A percentile compares a stretch with the other conserved stretches of the same genome.
Evolutionary conservation across 2,888 invertebrate species (phyloP).

Genomic region (Tortricodes alternella): DNA sequence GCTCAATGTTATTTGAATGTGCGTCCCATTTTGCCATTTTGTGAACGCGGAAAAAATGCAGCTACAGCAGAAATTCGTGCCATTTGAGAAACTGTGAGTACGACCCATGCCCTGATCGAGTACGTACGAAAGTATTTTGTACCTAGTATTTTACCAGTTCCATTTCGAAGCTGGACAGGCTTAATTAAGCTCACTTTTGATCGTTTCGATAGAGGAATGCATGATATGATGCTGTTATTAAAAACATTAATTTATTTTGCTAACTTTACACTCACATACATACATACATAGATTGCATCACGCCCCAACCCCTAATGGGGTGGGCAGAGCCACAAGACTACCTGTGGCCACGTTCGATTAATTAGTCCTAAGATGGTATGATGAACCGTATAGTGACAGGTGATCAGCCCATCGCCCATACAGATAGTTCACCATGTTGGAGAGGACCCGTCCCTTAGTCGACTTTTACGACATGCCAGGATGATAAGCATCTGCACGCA

Average conservation of each 20-base stretch:
- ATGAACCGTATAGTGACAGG: too few species aligned
- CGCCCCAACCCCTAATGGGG: too few species aligned
- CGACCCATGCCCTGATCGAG: slow-evolving; percentile 21
- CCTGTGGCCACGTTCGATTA: too few species aligned
- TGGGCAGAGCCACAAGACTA: too few species aligned
- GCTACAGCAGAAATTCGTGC: slow-evolving; percentile 52
- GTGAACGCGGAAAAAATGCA: slow-evolving; percentile 53
- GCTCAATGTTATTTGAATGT: slow-evolving; percentile 68
- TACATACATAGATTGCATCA: too few species aligned
- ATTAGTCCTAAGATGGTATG: too few species aligned
- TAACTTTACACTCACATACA: too few species aligned
- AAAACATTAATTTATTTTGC: not conserved
- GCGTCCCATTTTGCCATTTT: slow-evolving; percentile 59
- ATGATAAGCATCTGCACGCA: too few species aligned
- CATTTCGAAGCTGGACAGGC: slow-evolving; percentile 12
- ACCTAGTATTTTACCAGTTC: slow-evolving; percentile 13
- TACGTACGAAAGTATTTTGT: slow-evolving; percentile 27
- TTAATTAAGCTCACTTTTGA: slow-evolving; percentile 10
- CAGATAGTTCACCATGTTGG: too few species aligned
- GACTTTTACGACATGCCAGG: too few species aligned
- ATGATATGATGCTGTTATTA: not conserved
- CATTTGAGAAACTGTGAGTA: slow-evolving; percentile 18
- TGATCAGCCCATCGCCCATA: too few species aligned
- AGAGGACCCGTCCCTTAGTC: too few species aligned
- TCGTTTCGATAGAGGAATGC: not conserved